Percentiles rank a stretch among this genome's conserved stretches.
Conservation (phyloP, 2,113 vertebrate species). For the Dicaeum eximium region DNA sequence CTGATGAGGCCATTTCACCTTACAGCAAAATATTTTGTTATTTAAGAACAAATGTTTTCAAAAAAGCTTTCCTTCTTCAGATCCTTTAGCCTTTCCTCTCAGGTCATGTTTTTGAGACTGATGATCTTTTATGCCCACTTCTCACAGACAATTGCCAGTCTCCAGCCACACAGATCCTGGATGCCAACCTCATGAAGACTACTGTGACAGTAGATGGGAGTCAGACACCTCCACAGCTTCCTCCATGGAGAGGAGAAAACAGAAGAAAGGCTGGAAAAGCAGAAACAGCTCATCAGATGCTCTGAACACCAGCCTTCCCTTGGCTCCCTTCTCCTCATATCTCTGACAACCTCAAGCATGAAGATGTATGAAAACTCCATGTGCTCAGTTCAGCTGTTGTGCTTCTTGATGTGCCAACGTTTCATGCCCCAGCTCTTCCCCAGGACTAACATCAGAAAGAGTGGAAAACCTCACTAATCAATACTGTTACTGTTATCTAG, state of each 20-base stretch:
- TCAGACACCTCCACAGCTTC: background rate
- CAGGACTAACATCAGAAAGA: background rate
- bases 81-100: background rate
- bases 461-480: constrained; percentile 7
- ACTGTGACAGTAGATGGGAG: background rate
- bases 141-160: background rate
- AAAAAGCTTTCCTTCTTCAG: background rate
- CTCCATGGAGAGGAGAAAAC: background rate
- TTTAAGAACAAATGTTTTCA: background rate
- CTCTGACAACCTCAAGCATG: background rate
- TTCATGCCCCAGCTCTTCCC: background rate
- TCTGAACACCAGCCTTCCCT: background rate
- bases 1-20: background rate
- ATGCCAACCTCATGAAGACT: background rate
- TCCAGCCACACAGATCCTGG: background rate
- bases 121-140: background rate
- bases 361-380: background rate
- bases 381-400: background rate
- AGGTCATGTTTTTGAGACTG: background rate
- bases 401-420: background rate
- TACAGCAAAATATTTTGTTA: background rate
- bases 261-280: background rate
- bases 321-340: background rate
- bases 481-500: background rate
- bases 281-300: background rate